Evolutionary conservation across 1,140 invertebrate genomes (phyloP).

Genomic region (Anthonomus grandis): DNA sequence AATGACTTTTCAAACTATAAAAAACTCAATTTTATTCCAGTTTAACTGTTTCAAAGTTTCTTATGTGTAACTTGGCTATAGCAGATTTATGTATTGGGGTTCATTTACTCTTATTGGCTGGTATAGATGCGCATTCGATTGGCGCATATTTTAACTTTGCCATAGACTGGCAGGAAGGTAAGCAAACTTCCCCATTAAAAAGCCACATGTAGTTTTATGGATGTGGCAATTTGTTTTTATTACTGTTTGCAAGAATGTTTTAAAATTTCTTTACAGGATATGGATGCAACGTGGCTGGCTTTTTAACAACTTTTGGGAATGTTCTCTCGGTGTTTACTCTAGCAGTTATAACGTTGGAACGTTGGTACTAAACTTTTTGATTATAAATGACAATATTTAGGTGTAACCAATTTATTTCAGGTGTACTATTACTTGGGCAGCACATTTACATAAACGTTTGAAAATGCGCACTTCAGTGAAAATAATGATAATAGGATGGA

Average conservation of each 20-base stretch:
- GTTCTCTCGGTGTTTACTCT: constrained; percentile 84
- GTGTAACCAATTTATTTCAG: too few relatives aligned
- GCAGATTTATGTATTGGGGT: constrained; percentile 82
- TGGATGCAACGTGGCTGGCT: constrained; percentile 82
- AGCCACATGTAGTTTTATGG: background rate
- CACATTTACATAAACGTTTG: constrained; percentile 71
- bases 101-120: constrained; percentile 78
- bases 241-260: constrained; percentile 1
- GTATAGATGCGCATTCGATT: constrained; percentile 75
- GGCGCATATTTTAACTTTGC: constrained; percentile 87
- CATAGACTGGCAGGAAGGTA: constrained; percentile 84
- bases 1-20: background rate
- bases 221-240: background rate
- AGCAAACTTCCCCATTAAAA: constrained; percentile 17
- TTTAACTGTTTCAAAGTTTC: constrained; percentile 73
- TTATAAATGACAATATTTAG: too few relatives aligned
- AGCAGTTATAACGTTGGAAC: constrained; percentile 80
- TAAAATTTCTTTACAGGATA: constrained; percentile 53
- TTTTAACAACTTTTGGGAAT: constrained; percentile 82
- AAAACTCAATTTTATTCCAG: constrained; percentile 27
- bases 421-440: constrained; percentile 75
- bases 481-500: constrained; percentile 72
- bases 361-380: too few relatives aligned
- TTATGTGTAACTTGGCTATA: constrained; percentile 84
- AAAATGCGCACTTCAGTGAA: constrained; percentile 64